phyloP scores from a whole-genome alignment of 2,113 vertebrate species.

The Actenoides hombroni region DNA sequence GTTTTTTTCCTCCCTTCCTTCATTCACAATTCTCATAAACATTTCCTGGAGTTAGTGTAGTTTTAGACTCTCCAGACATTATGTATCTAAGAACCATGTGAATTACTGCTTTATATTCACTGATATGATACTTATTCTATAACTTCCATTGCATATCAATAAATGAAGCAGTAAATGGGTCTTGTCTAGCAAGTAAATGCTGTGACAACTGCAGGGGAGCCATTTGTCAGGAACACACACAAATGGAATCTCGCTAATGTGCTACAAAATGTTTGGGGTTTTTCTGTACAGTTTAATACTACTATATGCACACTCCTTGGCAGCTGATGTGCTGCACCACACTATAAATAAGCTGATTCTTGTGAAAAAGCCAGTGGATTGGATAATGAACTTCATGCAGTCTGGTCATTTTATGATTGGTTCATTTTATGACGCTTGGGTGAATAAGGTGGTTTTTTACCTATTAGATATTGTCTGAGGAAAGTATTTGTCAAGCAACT shows the following conservation, averaged over 20 bases:
- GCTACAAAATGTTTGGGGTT: background rate
- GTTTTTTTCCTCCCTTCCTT: background rate
- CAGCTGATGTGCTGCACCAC: background rate
- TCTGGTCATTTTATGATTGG: conserved; percentile 1
- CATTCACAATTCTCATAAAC: conserved; percentile 17
- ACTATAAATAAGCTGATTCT: conserved; percentile 30
- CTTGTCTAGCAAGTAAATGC: conserved; percentile 30
- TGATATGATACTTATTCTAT: conserved; percentile 3
- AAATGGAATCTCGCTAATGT: conserved; percentile 27
- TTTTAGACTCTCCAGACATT: background rate
- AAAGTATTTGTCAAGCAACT: background rate
- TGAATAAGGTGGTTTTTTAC: background rate
- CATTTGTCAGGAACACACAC: conserved; percentile 15
- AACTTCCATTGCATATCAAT: conserved; percentile 42
- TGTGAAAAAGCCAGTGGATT: conserved; percentile 16
- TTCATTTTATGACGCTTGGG: background rate
- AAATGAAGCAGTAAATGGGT: conserved; percentile 41
- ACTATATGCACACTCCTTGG: background rate
- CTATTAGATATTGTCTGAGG: background rate
- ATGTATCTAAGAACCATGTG: background rate
- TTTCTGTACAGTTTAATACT: background rate
- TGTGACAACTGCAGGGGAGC: background rate
- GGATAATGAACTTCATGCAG: background rate
- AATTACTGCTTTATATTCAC: conserved; percentile 17
- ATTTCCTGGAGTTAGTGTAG: conserved; percentile 5